Evolutionary conservation across 2,113 vertebrate genomes (phyloP).

Genomic region (Calidris pugnax): DNA sequence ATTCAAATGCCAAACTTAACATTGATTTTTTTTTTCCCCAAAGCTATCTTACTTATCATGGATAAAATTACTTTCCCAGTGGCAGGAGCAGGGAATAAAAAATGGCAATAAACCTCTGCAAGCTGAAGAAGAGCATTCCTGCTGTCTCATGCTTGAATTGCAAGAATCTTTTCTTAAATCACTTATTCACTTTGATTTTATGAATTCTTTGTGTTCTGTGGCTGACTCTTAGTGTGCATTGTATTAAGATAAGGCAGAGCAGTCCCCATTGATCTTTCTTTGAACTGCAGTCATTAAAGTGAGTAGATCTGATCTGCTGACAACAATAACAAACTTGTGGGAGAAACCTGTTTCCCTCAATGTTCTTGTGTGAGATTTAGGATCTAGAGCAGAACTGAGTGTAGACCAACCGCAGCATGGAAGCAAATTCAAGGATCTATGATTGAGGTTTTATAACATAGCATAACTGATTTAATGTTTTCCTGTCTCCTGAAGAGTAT

Average conservation of each 20-base stretch:
- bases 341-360: neutral
- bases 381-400: neutral
- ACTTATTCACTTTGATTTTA: neutral
- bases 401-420: neutral
- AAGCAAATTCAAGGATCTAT: neutral
- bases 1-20: neutral
- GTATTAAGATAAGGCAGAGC: neutral
- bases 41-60: neutral
- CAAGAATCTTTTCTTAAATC: constrained; percentile 4
- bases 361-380: neutral
- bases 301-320: neutral
- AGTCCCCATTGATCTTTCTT: neutral
- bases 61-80: neutral
- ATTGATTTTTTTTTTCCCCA: neutral
- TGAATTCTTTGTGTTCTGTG: constrained; percentile 19
- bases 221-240: neutral
- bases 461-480: neutral
- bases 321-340: neutral
- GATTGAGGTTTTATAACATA: neutral
- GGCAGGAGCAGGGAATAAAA: neutral
- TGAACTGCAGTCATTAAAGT: neutral
- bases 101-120: neutral
- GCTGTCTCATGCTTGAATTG: neutral
- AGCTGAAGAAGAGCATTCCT: neutral
- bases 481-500: neutral